Conservation (phyloP, 1,140 invertebrate genomes). For the Metopolophium dirhodum region DNA sequence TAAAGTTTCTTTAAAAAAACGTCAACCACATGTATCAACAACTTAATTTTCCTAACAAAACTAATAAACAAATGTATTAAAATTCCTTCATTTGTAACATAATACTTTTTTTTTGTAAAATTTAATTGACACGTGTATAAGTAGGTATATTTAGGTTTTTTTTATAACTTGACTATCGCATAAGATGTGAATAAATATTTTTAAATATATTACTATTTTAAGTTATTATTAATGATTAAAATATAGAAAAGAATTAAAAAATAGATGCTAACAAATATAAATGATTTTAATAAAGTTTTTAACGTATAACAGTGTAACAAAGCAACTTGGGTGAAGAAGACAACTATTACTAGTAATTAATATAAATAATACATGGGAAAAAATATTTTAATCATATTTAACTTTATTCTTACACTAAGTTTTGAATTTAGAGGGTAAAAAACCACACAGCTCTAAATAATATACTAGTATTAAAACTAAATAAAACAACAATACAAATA, state of each 20-base stretch:
- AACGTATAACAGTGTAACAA: not conserved
- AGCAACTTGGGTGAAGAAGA: not conserved
- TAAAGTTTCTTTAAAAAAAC: not conserved
- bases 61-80: not conserved
- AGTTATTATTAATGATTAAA: not conserved
- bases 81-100: not conserved
- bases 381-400: not conserved
- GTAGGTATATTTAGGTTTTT: not conserved
- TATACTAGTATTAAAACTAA: not conserved
- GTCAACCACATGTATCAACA: not conserved
- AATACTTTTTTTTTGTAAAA: not conserved
- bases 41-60: not conserved
- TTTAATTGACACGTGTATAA: not conserved
- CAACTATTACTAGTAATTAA: not conserved
- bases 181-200: not conserved
- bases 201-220: not conserved
- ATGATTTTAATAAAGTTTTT: not conserved
- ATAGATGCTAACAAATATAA: not conserved
- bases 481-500: not conserved
- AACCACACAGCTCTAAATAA: not conserved
- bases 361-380: not conserved
- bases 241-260: not conserved
- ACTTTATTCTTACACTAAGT: not conserved
- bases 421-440: not conserved
- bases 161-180: not conserved